These are phyloP conservation scores for Microctonus brassicae DNA, from an alignment of 2,888 invertebrate species.

Conservation along the genomic window DNA sequence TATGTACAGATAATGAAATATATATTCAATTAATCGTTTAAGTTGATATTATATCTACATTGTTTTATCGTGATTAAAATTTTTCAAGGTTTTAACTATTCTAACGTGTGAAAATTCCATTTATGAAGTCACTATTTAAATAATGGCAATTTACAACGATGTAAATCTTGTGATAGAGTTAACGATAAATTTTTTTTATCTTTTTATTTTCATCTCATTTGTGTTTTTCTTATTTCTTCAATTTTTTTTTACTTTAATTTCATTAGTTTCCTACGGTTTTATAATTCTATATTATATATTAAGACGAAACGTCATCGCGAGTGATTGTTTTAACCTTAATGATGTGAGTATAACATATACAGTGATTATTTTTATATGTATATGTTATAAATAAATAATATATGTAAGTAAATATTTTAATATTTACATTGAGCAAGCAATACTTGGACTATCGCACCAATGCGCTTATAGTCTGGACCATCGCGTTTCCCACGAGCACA, in stretches of 20 bases:
- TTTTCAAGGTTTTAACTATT: neutral
- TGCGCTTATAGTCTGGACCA: constrained; percentile 54
- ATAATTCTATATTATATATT: constrained; percentile 14
- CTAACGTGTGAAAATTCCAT: constrained; percentile 16
- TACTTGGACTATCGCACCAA: constrained; percentile 36
- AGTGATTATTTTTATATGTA: too few relatives aligned
- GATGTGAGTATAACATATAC: too few relatives aligned
- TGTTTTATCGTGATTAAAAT: neutral
- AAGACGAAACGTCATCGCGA: constrained; percentile 36
- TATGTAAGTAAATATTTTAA: constrained; percentile 14
- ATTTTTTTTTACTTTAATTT: neutral
- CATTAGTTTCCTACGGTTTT: too few relatives aligned
- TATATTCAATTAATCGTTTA: neutral
- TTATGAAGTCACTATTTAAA: constrained; percentile 3
- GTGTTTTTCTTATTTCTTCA: neutral
- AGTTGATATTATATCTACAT: neutral
- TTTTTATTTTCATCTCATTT: neutral
- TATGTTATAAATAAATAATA: too few relatives aligned
- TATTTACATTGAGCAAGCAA: constrained; percentile 28
- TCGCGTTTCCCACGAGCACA: constrained; percentile 65
- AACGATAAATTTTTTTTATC: neutral
- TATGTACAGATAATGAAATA: neutral
- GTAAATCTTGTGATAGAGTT: neutral
- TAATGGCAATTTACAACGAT: neutral
- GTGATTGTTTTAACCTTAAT: constrained; percentile 63